These are phyloP conservation scores for Pachycephala philippinensis DNA, from an alignment of 2,113 vertebrate genomes.

Conservation along the genomic window DNA sequence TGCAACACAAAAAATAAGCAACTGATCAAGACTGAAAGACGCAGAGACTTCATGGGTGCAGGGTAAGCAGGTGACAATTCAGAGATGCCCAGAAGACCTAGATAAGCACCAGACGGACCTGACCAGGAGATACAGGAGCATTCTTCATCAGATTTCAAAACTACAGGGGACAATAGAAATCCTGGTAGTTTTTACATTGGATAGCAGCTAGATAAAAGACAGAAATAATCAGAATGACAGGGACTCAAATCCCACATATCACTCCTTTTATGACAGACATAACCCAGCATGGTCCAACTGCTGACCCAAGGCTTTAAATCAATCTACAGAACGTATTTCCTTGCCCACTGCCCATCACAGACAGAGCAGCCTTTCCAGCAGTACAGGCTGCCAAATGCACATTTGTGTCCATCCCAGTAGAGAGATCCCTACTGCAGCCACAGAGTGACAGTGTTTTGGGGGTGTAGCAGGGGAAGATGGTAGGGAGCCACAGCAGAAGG, in stretches of 20 bases:
- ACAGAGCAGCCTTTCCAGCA: background rate
- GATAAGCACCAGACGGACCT: background rate
- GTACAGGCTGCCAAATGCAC: background rate
- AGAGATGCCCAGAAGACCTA: background rate
- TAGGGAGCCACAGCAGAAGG: background rate
- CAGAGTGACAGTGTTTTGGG: background rate
- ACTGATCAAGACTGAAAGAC: background rate
- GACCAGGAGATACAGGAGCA: background rate
- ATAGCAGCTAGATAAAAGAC: background rate
- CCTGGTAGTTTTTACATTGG: background rate
- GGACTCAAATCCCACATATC: background rate
- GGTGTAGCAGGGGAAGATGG: rapidly evolving
- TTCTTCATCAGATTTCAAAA: background rate
- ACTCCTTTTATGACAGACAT: background rate
- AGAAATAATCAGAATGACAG: background rate
- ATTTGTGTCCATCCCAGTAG: background rate
- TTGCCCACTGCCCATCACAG: background rate
- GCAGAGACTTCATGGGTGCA: background rate
- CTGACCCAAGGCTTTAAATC: background rate
- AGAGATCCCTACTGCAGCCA: background rate
- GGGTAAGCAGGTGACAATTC: background rate
- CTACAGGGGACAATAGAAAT: background rate
- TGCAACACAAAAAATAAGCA: background rate
- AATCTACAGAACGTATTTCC: background rate
- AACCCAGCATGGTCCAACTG: background rate